Evolutionary conservation across 2,888 invertebrate species (phyloP).

Genomic region (Epistrophella euchroma): DNA sequence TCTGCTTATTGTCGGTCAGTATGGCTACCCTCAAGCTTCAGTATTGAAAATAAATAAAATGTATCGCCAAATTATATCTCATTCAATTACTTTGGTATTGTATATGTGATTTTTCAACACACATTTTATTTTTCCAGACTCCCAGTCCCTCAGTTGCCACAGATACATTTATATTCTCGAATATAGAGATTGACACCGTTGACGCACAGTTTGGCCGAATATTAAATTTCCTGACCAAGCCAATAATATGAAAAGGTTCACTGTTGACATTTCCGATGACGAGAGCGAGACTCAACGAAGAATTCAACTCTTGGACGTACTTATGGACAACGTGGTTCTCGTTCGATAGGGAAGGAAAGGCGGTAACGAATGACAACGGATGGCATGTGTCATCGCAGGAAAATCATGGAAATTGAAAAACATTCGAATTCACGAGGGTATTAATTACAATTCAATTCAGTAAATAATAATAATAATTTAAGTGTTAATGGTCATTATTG

Average conservation of each 20-base stretch:
- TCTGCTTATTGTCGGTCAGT: neutral
- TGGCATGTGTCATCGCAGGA: conserved; percentile 23
- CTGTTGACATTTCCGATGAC: conserved; percentile 61
- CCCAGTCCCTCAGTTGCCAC: neutral
- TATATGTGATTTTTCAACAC: conserved; percentile 68
- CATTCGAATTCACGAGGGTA: conserved; percentile 63
- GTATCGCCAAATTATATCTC: conserved; percentile 75
- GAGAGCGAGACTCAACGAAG: neutral
- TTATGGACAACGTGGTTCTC: too few species aligned
- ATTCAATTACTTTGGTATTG: conserved; percentile 71
- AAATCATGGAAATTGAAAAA: conserved; percentile 56
- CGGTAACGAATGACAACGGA: neutral
- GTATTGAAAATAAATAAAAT: conserved; percentile 68
- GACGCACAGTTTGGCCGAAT: conserved; percentile 51
- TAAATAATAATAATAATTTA: conserved; percentile 51
- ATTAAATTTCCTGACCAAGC: conserved; percentile 66
- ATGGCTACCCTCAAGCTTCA: conserved; percentile 7
- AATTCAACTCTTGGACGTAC: neutral
- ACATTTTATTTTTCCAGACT: conserved; percentile 25
- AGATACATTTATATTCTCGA: neutral
- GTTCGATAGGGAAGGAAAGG: neutral
- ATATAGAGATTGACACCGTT: conserved; percentile 42
- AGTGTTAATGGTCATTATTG: conserved; percentile 64
- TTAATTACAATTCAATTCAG: conserved; percentile 73
- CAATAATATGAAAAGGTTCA: conserved; percentile 49